Conservation (phyloP, 1,140 invertebrate species). For the Wiebesia pumilae region DNA sequence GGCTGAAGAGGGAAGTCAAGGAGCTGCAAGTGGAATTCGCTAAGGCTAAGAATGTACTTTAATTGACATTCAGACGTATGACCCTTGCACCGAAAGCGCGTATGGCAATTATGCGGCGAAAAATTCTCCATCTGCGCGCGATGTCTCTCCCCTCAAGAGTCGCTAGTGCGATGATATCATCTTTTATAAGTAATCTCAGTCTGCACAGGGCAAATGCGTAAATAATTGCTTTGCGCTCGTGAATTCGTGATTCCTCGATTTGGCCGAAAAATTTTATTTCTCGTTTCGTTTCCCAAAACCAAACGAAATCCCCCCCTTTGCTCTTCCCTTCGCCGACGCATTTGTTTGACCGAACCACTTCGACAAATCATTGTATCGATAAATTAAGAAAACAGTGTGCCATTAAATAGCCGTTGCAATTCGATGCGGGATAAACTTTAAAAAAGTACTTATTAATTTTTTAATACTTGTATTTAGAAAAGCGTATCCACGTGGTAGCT, state of each 20-base stretch:
- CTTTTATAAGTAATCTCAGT: background rate
- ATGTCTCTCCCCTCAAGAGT: background rate
- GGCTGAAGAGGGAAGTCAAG: constrained; percentile 84
- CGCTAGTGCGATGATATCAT: background rate
- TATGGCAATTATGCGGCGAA: constrained; percentile 15
- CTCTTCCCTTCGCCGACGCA: background rate
- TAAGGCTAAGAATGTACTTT: constrained; percentile 75
- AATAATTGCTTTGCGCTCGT: background rate
- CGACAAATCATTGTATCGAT: background rate
- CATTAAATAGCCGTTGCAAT: background rate
- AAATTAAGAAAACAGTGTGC: too few relatives aligned
- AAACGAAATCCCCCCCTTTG: too few relatives aligned
- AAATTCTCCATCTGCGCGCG: constrained; percentile 1
- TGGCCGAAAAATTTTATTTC: background rate
- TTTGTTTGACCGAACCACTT: background rate
- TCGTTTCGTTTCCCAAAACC: background rate
- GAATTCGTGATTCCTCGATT: background rate
- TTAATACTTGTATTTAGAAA: too few relatives aligned
- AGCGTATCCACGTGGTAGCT: too few relatives aligned
- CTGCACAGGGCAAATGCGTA: background rate
- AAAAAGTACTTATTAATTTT: too few relatives aligned
- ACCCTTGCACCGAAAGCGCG: constrained; percentile 13
- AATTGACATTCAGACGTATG: constrained; percentile 46
- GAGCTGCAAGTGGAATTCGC: constrained; percentile 78
- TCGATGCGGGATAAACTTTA: background rate